Percentiles rank a stretch among this genome's conserved stretches.
Evolutionary conservation across 2,888 invertebrate genomes (phyloP).

Genomic region (Cryptocheilus praepositus): DNA sequence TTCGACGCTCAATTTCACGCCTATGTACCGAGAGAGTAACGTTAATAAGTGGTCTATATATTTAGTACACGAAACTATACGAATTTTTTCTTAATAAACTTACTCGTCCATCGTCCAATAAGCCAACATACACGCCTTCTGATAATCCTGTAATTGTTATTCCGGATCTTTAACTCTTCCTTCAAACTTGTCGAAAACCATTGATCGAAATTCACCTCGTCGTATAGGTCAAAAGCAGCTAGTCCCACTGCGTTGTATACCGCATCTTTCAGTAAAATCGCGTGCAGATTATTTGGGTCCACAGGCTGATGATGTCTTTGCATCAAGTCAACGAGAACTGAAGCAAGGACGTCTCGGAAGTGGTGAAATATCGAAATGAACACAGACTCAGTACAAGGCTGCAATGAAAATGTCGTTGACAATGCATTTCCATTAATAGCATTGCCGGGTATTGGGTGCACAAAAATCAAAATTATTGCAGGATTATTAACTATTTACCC

Average conservation of each 20-base stretch:
- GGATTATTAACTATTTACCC: slow-evolving; percentile 78
- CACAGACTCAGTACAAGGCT: slow-evolving; percentile 92
- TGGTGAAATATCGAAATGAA: slow-evolving; percentile 90
- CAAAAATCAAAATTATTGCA: not conserved
- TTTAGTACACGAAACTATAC: too few relatives aligned
- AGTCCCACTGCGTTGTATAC: slow-evolving; percentile 94
- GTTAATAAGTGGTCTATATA: slow-evolving; percentile 2
- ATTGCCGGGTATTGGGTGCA: slow-evolving; percentile 8
- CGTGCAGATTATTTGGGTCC: slow-evolving; percentile 83
- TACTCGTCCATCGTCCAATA: slow-evolving; percentile 84
- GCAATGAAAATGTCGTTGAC: slow-evolving; percentile 57
- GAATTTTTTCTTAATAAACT: too few relatives aligned
- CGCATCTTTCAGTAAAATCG: slow-evolving; percentile 92
- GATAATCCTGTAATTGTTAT: slow-evolving; percentile 89
- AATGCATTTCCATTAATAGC: not conserved
- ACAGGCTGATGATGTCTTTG: slow-evolving; percentile 81
- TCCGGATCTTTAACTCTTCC: slow-evolving; percentile 88
- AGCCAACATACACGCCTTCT: slow-evolving; percentile 90
- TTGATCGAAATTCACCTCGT: slow-evolving; percentile 94
- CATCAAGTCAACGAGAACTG: slow-evolving; percentile 85
- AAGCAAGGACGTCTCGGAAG: slow-evolving; percentile 83
- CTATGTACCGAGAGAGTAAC: slow-evolving; percentile 53
- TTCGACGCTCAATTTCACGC: slow-evolving; percentile 87
- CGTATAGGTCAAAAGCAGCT: slow-evolving; percentile 92
- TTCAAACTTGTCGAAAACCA: slow-evolving; percentile 91